A percentile compares a stretch with the other conserved stretches of the same genome.
These are phyloP conservation scores for Symphodus melops DNA, from an alignment of 2,113 vertebrate species.

Conservation along the genomic window DNA sequence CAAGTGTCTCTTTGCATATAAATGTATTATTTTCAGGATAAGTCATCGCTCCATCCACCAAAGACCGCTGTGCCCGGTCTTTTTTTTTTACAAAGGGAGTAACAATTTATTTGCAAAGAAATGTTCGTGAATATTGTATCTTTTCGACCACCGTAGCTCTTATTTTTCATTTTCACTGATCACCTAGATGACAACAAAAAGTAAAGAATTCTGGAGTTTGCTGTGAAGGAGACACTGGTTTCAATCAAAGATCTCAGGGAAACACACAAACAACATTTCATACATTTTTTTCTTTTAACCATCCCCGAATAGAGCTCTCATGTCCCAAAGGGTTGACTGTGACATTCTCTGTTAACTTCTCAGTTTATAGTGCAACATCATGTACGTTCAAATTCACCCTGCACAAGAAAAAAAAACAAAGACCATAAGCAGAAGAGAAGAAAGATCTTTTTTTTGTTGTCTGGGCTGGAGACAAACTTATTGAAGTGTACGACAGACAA, in stretches of 20 bases:
- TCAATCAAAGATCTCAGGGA: conserved; percentile 21
- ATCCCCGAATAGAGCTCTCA: conserved; percentile 44
- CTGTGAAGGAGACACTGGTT: conserved; percentile 21
- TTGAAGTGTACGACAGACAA: conserved; percentile 10
- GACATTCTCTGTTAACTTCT: conserved; percentile 76
- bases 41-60: conserved; percentile 34
- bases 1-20: conserved; percentile 76
- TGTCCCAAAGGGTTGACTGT: conserved; percentile 47
- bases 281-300: conserved; percentile 57
- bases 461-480: conserved; percentile 7
- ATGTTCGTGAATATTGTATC: conserved; percentile 29
- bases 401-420: conserved; percentile 44
- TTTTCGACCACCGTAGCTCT: conserved; percentile 24
- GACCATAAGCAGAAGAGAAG: not conserved
- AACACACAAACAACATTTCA: conserved; percentile 43
- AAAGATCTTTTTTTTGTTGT: conserved; percentile 29
- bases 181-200: conserved; percentile 15
- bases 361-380: conserved; percentile 80
- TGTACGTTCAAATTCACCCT: conserved; percentile 51
- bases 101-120: conserved; percentile 60
- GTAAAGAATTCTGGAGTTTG: not conserved
- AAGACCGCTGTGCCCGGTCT: conserved; percentile 30
- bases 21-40: conserved; percentile 60
- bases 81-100: conserved; percentile 28
- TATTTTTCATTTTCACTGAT: conserved; percentile 27